Base-by-base conservation (phyloP, 2,888 invertebrate genomes). In the Rhogogaster chlorosoma region DNA sequence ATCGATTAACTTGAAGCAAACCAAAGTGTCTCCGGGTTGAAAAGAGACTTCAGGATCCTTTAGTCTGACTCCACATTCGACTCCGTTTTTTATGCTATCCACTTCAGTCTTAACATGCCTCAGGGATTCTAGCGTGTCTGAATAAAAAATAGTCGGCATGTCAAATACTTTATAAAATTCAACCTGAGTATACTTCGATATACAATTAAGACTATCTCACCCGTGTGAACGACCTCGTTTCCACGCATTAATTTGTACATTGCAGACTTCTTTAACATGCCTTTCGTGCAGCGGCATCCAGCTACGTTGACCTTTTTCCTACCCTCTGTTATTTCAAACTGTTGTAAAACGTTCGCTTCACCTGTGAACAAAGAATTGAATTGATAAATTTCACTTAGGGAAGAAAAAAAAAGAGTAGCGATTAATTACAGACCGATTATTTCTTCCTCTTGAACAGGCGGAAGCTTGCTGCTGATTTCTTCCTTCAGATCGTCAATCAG, bases 21-120 rank as follows among this genome's bases (percentile, higher is more conserved):
- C 92, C 6, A 99, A 93, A 0, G 93, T 94, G 93, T 99, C 99
- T 0, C 98, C 98, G 0, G 96, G 94, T 93, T 96, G 93, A 85
- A 98, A 96, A 38, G 94, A 91, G 42, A 98, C 89, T 0, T 93
- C 91, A 0, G 94, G 90, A 89, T 97, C 96, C 2, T 95, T 95
- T 84, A 99, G 94, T 86, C 96, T 96, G 42, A 99, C 92, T 0
- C 99, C 99, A 93, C 99, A 99, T 92, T 99, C 99, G 85, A 96
- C 95, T 91, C 97, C 97, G 75, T 95, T 96, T 92, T 97, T 97
- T 61, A 99, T 96, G 0, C 95, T 95, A 6, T 96, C 96, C 4
- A 98, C 98, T 93, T 99, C 99, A 82, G 96, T 95, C 92, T 99
- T 99, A 75, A 98, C 94, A 93, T 99, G 98, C 88, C 97, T 96